Evolutionary conservation across 2,797 vertebrate species (phyloP), one percentile per base, ranked within the genome.

Genomic region (Myotis vivesi): DNA sequence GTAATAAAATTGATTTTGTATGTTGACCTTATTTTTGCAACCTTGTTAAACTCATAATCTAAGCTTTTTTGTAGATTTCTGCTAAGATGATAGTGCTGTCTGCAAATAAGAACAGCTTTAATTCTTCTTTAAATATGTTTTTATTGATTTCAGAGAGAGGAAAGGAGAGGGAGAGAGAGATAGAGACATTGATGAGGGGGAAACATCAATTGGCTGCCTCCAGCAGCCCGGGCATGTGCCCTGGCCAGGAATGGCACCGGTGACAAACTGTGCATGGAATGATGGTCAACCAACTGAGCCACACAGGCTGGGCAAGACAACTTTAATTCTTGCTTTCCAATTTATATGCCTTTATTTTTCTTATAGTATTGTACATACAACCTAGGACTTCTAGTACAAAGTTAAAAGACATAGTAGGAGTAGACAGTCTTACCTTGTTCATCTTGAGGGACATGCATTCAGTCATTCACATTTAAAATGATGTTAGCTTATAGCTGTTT

Each of bases 1-100:
- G 64, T 85, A 87, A 68, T 79, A 72, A 90, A 93, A 62, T 79
- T 53, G 57, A 72, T 80, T 88, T 73, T 79, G 10, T 88, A 23
- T 75, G 9, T 81, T 46, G 30, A 36, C 9, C 13, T 75, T 41
- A 1, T 69, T 71, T 80, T 66, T 88, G 36, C 44, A 85, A 1
- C 20, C 30, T 88, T 41, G 23, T 79, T 80, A 80, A 33, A 64
- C 22, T 79, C 46, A 46, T 33, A 51, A 69, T 92, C 53, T 30
- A 53, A 41, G 16, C 5, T 46, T 22, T 91, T 93, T 84, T 28
- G 49, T 69, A 77, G 41, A 80, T 49, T 75, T 19, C 17, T 28
- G 41, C 57, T n/a, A 57, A 73, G 71, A 59, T 83, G 64, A 79
- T n/a, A 3, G 6, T 86, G 36, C 55, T 28, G 64, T 87, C 41